Percentiles rank a stretch among this genome's conserved stretches.
phyloP scores from a whole-genome alignment of 2,888 invertebrate species.

The Seira sanloemensis region DNA sequence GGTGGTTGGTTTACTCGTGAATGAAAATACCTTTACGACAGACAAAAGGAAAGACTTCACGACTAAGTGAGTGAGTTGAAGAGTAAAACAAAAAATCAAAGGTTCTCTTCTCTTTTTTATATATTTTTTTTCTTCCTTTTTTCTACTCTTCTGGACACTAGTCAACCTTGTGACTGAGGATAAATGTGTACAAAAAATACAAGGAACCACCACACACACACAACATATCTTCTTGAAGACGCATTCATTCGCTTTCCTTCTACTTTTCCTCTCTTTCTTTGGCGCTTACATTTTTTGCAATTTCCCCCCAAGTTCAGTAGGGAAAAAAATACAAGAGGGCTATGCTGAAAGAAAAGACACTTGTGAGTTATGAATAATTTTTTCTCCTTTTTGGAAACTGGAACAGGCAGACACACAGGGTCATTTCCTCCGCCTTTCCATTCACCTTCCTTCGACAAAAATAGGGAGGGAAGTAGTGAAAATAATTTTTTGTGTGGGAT shows the following conservation, averaged over 20 bases:
- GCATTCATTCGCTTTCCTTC: conserved; percentile 24
- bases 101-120: conserved; percentile 14
- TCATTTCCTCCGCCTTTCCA: conserved; percentile 61
- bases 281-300: conserved; percentile 20
- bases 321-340: conserved; percentile 19
- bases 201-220: conserved; percentile 8
- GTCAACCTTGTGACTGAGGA: conserved; percentile 40
- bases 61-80: conserved; percentile 10
- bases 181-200: conserved; percentile 49
- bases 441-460: conserved; percentile 50
- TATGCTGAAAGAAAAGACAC: conserved; percentile 12
- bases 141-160: background rate
- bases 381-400: conserved; percentile 48
- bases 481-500: conserved; percentile 18
- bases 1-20: conserved; percentile 32
- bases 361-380: conserved; percentile 62
- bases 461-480: conserved; percentile 1
- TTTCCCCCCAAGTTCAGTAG: conserved; percentile 21
- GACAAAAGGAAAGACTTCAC: conserved; percentile 16
- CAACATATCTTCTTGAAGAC: conserved; percentile 14
- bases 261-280: conserved; percentile 22
- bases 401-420: conserved; percentile 63
- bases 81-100: conserved; percentile 29
- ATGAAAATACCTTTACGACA: background rate
- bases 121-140: conserved; percentile 17